Percentiles rank a stretch among this genome's conserved stretches.
phyloP scores from a whole-genome alignment of 2,797 vertebrate species.

The Xyrichtys novacula region DNA sequence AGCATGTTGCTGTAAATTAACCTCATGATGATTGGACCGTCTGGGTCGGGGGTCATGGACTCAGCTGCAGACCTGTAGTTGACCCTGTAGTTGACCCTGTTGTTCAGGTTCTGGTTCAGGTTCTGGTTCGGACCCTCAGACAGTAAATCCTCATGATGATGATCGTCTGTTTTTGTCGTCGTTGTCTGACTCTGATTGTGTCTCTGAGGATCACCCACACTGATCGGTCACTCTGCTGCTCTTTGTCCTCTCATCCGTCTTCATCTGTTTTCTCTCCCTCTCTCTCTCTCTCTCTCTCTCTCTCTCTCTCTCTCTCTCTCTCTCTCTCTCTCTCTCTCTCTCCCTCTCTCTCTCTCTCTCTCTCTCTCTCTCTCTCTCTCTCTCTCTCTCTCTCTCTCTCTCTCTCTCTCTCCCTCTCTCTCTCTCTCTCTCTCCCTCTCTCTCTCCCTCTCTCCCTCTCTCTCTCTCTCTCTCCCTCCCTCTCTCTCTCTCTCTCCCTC shows the following conservation, averaged over 20 bases:
- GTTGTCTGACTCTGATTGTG: background rate
- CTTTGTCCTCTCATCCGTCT: background rate
- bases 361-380: no score
- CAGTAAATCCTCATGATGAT: background rate
- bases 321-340: background rate
- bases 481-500: background rate
- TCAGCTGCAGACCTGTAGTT: conserved; percentile 8
- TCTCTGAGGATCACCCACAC: conserved; percentile 1
- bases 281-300: background rate
- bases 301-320: background rate
- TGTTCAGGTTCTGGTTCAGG: background rate
- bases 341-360: conserved; percentile 1
- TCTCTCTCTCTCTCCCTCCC: conserved; percentile 16
- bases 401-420: conserved; percentile 6
- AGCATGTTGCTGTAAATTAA: no score
- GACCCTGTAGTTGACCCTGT: background rate
- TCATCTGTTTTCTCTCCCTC: background rate
- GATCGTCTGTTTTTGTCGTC: background rate
- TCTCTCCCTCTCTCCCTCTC: background rate
- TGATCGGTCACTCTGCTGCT: conserved; percentile 5
- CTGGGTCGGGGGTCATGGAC: background rate
- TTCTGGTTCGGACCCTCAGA: background rate
- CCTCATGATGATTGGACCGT: no score
- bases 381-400: background rate
- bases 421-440: background rate